Base-by-base conservation (phyloP, 2,888 invertebrate species). In the Lithosia quadra region DNA sequence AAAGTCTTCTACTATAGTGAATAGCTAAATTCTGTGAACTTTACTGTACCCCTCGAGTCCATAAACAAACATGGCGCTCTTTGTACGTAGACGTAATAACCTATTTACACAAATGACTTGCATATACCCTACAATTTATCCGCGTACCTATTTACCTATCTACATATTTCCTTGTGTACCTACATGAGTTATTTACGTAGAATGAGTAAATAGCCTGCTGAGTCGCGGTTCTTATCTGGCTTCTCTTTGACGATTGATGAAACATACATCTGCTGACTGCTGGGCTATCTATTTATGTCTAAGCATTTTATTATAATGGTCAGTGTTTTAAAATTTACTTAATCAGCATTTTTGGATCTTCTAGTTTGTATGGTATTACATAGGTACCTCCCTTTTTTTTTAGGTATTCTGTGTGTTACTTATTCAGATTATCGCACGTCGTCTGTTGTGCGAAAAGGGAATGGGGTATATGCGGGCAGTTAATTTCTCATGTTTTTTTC, bases 41-140 rank as follows among this genome's bases (percentile, higher is more conserved):
- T 60, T 36, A 60, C 39, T 39, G 8, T 15, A 60, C 39, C 66
- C 62, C 58, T 67, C 34, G 49, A 39, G 68, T 68, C 68, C 74
- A 70, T 70, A 68, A 59, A 65, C 69, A 68, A 67, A 75, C 55
- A 60, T 63, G 10, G 59, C 64, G 69, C 66, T 63, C 71, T 67
- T 22, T 39, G 67, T n/a, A 49, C 49, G n/a, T n/a, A 7, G n/a
- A 49, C 49, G 49, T 39, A 49, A 49, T 75, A 71, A 43, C 33
- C 58, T 77, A 74, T 76, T 74, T 76, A 76, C 72, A 68, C 68
- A 78, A 21, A 71, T 79, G 71, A 79, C 70, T 76, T 67, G 68
- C 58, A 64, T 57, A 65, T n/a, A 49, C 7, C 43, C 43, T 53
- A 61, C 60, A 43, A 34, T 49, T 58, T 28, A 55, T 15, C 59